Evolutionary conservation across 1,140 invertebrate genomes (phyloP).

Genomic region (Anoplophora glabripennis): DNA sequence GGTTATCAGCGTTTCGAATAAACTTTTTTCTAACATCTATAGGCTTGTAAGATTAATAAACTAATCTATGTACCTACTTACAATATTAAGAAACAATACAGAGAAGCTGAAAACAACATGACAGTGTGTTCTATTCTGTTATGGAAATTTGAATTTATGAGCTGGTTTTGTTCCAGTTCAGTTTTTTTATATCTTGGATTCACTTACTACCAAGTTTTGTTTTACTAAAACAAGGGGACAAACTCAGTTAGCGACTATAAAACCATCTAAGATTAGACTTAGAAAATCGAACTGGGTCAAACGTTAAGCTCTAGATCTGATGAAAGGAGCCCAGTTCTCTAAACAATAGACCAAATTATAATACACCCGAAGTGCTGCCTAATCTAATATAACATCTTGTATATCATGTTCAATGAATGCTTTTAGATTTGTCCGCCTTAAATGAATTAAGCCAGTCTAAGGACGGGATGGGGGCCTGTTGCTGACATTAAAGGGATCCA

Average conservation of each 20-base stretch:
- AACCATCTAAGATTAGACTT: too few species aligned
- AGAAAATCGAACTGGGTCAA: neutral
- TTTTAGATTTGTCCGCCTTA: neutral
- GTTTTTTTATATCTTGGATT: too few species aligned
- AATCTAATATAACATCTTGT: constrained; percentile 26
- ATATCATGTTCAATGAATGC: constrained; percentile 5
- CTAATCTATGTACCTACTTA: too few species aligned
- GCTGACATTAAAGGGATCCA: neutral
- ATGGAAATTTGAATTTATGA: neutral
- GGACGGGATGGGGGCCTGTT: neutral
- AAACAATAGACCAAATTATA: constrained; percentile 30
- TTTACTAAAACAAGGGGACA: too few species aligned
- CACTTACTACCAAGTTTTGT: too few species aligned
- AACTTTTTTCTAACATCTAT: too few species aligned
- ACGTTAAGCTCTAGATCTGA: neutral
- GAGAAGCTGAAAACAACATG: too few species aligned
- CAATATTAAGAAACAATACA: too few species aligned
- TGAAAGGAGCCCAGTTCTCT: constrained; percentile 14
- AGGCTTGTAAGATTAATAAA: too few species aligned
- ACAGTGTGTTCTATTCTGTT: too few species aligned
- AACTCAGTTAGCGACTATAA: too few species aligned
- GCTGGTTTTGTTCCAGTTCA: neutral
- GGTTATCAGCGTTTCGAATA: too few species aligned
- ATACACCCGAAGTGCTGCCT: constrained; percentile 9
- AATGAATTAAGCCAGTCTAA: neutral